These are phyloP conservation scores for Cryptotermes secundus DNA, from an alignment of 1,140 invertebrate genomes.

Conservation along the genomic window DNA sequence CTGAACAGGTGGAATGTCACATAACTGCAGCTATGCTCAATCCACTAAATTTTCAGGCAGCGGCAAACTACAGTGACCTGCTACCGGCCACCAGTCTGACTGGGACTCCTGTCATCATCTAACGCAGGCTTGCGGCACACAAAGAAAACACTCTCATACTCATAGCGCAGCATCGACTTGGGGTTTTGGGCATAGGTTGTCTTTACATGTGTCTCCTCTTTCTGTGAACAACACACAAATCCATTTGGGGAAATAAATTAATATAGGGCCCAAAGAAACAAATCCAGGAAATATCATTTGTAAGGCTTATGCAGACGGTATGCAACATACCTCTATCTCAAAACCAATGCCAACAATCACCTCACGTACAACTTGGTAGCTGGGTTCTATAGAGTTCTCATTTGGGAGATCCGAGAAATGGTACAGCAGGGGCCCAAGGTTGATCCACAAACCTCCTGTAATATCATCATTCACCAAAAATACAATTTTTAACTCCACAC, in stretches of 20 bases:
- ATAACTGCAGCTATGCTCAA: too few species aligned
- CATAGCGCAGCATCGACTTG: constrained; percentile 88
- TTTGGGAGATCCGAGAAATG: constrained; percentile 89
- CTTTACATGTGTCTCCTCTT: constrained; percentile 71
- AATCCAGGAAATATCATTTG: neutral
- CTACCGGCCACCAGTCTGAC: constrained; percentile 23
- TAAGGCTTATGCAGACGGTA: neutral
- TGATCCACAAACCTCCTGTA: constrained; percentile 80
- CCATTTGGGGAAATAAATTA: too few species aligned
- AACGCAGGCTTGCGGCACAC: constrained; percentile 72
- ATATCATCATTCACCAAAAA: constrained; percentile 11
- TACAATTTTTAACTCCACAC: neutral
- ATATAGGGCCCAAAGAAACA: too few species aligned
- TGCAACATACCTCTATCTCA: constrained; percentile 67
- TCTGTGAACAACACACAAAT: constrained; percentile 56
- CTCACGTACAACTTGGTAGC: constrained; percentile 79
- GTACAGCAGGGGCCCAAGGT: constrained; percentile 91
- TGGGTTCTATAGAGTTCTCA: constrained; percentile 92
- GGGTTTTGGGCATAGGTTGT: constrained; percentile 92
- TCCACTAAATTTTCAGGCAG: neutral
- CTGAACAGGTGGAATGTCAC: too few species aligned
- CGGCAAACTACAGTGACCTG: neutral
- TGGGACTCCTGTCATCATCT: neutral
- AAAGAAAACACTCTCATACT: constrained; percentile 89
- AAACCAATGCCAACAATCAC: constrained; percentile 89